Evolutionary conservation across 2,113 vertebrate genomes (phyloP).

Genomic region (Callipepla squamata): DNA sequence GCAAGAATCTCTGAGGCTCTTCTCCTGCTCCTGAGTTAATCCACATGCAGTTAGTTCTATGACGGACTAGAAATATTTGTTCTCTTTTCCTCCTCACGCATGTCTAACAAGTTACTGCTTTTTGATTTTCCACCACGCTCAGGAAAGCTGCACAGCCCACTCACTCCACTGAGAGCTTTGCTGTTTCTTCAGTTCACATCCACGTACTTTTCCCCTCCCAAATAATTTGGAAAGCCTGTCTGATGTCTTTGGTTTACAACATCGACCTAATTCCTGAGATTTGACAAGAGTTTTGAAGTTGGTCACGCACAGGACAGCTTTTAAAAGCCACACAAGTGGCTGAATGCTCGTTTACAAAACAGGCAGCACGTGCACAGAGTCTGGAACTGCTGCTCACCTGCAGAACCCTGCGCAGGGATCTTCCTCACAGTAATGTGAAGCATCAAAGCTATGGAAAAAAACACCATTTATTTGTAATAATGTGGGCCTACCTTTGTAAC

Average conservation of each 20-base stretch:
- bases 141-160: rapidly evolving
- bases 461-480: neutral
- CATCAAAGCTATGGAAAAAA: neutral
- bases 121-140: neutral
- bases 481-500: neutral
- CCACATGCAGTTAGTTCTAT: too few relatives aligned
- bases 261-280: neutral
- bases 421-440: neutral
- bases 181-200: neutral
- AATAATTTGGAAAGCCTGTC: neutral
- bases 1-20: neutral
- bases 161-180: neutral
- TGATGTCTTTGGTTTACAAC: neutral
- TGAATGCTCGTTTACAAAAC: neutral
- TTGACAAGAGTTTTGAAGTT: neutral
- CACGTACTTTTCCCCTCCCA: rapidly evolving
- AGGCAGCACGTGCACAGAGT: neutral
- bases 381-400: neutral
- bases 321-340: neutral
- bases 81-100: neutral
- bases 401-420: neutral
- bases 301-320: neutral
- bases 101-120: neutral
- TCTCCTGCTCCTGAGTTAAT: neutral
- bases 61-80: neutral